Conservation (phyloP, 1,140 invertebrate species). For the Gonatopus flavifemur region DNA sequence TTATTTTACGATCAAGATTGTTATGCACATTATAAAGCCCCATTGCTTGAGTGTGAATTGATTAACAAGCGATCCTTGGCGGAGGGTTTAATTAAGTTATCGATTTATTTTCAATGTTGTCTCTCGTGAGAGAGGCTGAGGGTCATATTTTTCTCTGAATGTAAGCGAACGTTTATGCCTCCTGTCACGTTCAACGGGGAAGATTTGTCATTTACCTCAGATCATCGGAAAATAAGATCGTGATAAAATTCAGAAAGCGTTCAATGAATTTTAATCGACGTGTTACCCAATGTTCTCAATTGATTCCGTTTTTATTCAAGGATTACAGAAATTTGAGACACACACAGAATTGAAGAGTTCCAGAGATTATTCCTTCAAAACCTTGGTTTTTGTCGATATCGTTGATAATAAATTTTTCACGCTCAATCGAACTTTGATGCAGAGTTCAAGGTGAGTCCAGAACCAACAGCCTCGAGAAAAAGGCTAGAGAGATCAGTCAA, state of each 20-base stretch:
- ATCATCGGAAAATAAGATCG: constrained; percentile 11
- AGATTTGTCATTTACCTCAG: constrained; percentile 10
- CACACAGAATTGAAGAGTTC: too few relatives aligned
- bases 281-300: too few relatives aligned
- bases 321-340: too few relatives aligned
- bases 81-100: constrained; percentile 51
- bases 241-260: constrained; percentile 18
- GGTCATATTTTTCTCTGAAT: constrained; percentile 3
- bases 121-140: constrained; percentile 23
- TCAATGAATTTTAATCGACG: constrained; percentile 8
- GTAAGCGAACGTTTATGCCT: constrained; percentile 33
- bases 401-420: constrained; percentile 27
- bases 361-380: too few relatives aligned
- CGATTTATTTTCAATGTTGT: constrained; percentile 51
- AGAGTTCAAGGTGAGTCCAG: constrained; percentile 34
- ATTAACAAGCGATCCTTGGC: constrained; percentile 41
- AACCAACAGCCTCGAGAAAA: constrained; percentile 32
- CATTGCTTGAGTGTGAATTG: constrained; percentile 37
- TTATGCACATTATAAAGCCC: constrained; percentile 41
- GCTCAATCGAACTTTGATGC: constrained; percentile 34
- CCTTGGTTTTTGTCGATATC: constrained; percentile 18
- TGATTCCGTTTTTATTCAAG: too few relatives aligned
- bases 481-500: constrained; percentile 31
- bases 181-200: constrained; percentile 28
- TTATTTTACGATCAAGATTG: constrained; percentile 46